These are phyloP conservation scores for Troides helena DNA, from an alignment of 2,888 invertebrate species.

Conservation along the genomic window DNA sequence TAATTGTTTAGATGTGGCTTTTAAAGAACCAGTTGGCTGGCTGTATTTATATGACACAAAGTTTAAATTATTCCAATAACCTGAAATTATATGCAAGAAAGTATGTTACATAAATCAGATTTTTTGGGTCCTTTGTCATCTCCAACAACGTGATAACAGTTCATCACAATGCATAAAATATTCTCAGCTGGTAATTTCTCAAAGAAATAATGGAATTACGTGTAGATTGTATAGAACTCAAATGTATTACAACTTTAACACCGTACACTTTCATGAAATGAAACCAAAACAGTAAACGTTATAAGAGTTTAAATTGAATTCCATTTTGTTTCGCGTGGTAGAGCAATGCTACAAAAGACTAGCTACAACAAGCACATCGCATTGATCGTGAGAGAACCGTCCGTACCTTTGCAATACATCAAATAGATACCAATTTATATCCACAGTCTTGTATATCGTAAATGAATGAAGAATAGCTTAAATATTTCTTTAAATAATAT, in stretches of 20 bases:
- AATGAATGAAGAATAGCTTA: neutral
- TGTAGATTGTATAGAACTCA: no score
- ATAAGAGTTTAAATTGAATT: neutral
- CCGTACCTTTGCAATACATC: neutral
- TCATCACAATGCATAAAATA: no score
- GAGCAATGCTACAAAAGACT: neutral
- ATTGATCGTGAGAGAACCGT: neutral
- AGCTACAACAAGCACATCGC: neutral
- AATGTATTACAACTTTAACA: no score
- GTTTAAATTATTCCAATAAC: neutral
- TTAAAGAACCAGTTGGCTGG: constrained; percentile 9
- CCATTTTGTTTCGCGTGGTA: neutral
- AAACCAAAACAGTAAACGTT: neutral
- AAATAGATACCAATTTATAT: neutral
- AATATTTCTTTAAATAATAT: neutral
- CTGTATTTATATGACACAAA: constrained; percentile 16
- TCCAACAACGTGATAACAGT: no score
- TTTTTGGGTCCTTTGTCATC: no score
- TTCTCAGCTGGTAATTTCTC: no score
- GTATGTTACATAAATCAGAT: neutral
- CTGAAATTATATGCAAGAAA: neutral
- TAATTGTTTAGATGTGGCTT: constrained; percentile 29
- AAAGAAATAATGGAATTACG: no score
- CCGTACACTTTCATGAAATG: neutral
- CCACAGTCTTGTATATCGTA: neutral